A percentile compares a stretch with the other conserved stretches of the same genome.
phyloP scores from a whole-genome alignment of 2,888 invertebrate species.

The Rapana venosa region DNA sequence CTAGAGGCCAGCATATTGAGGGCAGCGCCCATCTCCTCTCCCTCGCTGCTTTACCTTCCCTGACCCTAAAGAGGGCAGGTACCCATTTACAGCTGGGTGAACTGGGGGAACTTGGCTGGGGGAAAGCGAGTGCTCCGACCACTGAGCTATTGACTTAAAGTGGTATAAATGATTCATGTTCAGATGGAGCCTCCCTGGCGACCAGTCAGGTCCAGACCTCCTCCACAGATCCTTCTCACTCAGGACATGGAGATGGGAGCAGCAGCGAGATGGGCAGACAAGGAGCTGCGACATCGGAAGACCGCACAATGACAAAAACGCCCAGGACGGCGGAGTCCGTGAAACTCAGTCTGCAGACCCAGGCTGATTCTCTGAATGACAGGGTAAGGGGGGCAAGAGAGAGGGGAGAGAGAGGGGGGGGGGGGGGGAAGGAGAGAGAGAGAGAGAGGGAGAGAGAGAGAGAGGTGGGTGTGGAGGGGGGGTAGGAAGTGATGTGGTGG shows the following conservation, averaged over 20 bases:
- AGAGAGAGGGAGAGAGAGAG: neutral
- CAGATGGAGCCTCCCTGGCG: neutral
- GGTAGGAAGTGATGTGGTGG: no score
- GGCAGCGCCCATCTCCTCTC: no score
- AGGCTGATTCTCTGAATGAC: slow-evolving; percentile 68
- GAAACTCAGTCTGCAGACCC: slow-evolving; percentile 66
- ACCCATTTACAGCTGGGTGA: no score
- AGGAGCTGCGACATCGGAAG: neutral
- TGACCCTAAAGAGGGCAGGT: no score
- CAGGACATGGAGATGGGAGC: neutral
- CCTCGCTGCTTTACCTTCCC: no score
- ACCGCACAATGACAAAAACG: neutral
- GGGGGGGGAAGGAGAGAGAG: neutral
- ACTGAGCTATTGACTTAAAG: no score
- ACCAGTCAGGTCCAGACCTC: neutral
- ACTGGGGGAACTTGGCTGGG: no score
- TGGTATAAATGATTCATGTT: no score
- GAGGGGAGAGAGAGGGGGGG: neutral
- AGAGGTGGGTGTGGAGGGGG: no score
- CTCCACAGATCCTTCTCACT: neutral
- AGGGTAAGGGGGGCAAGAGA: slow-evolving; percentile 59
- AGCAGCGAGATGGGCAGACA: neutral
- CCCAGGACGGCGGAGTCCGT: slow-evolving; percentile 59
- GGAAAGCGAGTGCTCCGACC: no score
- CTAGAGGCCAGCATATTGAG: no score